A percentile compares a stretch with the other conserved stretches of the same genome.
Evolutionary conservation across 2,113 vertebrate genomes (phyloP).

Genomic region (Pithys albifrons): DNA sequence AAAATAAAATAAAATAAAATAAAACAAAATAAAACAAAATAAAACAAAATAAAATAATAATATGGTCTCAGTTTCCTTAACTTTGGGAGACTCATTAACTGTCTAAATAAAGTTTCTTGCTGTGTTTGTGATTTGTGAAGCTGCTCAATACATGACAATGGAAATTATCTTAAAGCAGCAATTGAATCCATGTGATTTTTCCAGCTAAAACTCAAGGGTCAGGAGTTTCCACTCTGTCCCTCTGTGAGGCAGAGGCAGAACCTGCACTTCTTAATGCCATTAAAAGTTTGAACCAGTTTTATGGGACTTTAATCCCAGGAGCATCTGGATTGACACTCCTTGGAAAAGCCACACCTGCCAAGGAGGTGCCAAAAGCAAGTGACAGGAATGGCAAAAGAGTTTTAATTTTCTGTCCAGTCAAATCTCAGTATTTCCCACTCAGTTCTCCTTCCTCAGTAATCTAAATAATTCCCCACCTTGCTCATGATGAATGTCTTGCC

Average conservation of each 20-base stretch:
- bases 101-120: not conserved
- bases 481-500: conserved; percentile 98
- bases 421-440: conserved; percentile 81
- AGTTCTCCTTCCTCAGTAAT: conserved; percentile 88
- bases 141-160: not conserved
- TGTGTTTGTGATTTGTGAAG: not conserved
- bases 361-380: conserved; percentile 55
- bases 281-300: conserved; percentile 18
- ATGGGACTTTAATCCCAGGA: not conserved
- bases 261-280: not conserved
- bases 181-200: not conserved
- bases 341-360: conserved; percentile 64
- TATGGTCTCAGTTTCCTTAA: not conserved
- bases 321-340: not conserved
- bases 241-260: not conserved
- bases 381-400: conserved; percentile 36
- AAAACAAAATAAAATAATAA: no score
- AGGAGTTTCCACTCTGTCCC: not conserved
- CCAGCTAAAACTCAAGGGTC: not conserved
- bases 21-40: no score
- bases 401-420: conserved; percentile 80
- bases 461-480: conserved; percentile 99
- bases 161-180: not conserved
- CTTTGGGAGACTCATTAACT: not conserved
- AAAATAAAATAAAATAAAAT: no score